These are phyloP conservation scores for Florisuga fusca DNA, from an alignment of 2,797 vertebrate genomes.

Conservation along the genomic window DNA sequence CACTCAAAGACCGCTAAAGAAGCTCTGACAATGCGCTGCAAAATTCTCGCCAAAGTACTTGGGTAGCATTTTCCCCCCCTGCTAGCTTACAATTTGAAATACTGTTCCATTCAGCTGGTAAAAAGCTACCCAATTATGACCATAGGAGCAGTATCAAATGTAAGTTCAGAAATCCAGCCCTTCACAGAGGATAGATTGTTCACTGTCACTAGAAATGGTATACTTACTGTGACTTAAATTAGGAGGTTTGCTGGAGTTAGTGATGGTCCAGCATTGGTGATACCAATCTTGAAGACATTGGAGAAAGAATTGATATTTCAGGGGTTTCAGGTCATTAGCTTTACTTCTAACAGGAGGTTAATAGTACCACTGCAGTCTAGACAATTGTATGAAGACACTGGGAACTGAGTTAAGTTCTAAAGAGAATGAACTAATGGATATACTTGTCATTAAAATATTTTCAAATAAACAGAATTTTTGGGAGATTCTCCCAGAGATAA, in stretches of 20 bases:
- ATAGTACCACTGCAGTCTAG: background rate
- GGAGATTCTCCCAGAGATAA: background rate
- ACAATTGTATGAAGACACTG: background rate
- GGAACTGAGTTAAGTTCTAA: background rate
- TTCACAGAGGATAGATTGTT: rapidly evolving
- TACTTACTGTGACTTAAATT: background rate
- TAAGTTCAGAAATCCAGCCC: background rate
- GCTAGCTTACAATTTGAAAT: background rate
- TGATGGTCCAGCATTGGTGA: background rate
- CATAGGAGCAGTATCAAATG: rapidly evolving
- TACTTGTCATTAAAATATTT: background rate
- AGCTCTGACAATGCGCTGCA: background rate
- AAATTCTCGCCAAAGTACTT: background rate
- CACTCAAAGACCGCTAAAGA: rapidly evolving
- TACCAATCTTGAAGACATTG: background rate
- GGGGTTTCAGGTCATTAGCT: background rate
- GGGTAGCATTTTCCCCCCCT: background rate
- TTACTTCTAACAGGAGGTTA: background rate
- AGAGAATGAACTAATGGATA: background rate
- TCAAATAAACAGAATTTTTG: background rate
- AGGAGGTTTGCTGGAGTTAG: background rate
- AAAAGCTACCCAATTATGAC: background rate
- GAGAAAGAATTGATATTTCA: background rate
- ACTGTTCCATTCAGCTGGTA: background rate
- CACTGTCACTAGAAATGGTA: rapidly evolving